phyloP scores from a whole-genome alignment of 2,113 vertebrate genomes.

The Phrynosoma platyrhinos region DNA sequence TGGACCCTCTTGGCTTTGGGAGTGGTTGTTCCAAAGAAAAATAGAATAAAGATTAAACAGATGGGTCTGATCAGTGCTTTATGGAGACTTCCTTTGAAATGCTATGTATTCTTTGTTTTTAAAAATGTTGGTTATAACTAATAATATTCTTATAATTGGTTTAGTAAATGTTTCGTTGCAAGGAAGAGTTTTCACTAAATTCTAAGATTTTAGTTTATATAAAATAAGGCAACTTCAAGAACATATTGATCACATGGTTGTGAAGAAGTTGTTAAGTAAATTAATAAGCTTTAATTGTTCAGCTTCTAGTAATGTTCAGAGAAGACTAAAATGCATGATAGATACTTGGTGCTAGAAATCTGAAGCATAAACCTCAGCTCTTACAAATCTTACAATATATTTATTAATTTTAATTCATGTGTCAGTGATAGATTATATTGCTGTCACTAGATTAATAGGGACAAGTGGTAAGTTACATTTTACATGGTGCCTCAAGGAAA shows the following conservation, averaged over 20 bases:
- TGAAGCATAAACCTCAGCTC: not conserved
- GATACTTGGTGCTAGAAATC: not conserved
- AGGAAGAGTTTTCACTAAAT: not conserved
- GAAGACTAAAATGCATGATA: not conserved
- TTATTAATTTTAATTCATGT: not conserved
- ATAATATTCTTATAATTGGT: not conserved
- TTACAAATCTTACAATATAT: not conserved
- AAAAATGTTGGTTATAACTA: not conserved
- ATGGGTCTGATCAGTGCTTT: too few species aligned
- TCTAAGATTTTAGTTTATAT: conserved; percentile 53
- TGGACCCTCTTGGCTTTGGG: too few species aligned
- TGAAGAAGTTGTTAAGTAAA: conserved; percentile 66
- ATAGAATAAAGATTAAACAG: not conserved
- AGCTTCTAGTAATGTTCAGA: not conserved
- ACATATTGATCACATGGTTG: conserved; percentile 63
- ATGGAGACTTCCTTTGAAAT: not conserved
- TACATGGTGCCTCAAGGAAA: not conserved
- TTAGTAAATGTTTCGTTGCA: not conserved
- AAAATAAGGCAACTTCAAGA: conserved; percentile 66
- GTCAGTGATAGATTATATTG: not conserved
- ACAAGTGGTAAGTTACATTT: too few species aligned
- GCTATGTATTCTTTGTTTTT: not conserved
- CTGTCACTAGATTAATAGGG: not conserved
- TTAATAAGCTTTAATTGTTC: not conserved
- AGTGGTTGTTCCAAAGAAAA: too few species aligned